Percentiles rank a stretch among this genome's conserved stretches.
Conservation (phyloP, 2,888 invertebrate species). For the Brenthis ino region DNA sequence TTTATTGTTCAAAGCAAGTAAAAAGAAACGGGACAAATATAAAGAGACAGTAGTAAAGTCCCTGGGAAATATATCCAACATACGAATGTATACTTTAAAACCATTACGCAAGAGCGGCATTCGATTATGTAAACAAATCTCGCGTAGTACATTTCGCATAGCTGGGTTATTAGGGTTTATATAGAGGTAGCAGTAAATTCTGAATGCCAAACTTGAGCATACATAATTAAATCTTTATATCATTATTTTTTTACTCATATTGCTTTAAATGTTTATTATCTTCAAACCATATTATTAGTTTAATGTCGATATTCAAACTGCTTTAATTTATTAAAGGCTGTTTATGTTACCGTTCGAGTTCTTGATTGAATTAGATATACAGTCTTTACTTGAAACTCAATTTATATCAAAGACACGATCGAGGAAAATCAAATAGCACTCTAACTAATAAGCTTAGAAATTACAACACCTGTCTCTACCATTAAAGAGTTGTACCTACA, state of each 20-base stretch:
- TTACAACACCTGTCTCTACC: too few relatives aligned
- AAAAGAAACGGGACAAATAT: conserved; percentile 64
- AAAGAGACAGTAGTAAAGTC: conserved; percentile 47
- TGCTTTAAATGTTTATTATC: conserved; percentile 9
- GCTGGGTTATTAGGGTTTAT: conserved; percentile 64
- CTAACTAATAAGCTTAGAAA: neutral
- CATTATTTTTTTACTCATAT: conserved; percentile 35
- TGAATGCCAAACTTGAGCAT: conserved; percentile 60
- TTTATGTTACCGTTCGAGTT: conserved; percentile 11
- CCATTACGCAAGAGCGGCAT: conserved; percentile 41
- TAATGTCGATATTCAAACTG: conserved; percentile 3
- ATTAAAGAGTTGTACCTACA: too few relatives aligned
- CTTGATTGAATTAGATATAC: conserved; percentile 11
- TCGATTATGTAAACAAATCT: conserved; percentile 31
- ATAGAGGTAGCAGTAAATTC: conserved; percentile 65
- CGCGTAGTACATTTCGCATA: conserved; percentile 45
- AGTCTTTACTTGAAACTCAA: conserved; percentile 8
- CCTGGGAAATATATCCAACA: conserved; percentile 37
- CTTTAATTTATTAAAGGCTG: conserved; percentile 19
- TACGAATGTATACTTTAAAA: conserved; percentile 41
- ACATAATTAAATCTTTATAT: conserved; percentile 55
- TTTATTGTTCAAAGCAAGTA: conserved; percentile 75
- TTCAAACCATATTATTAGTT: conserved; percentile 9
- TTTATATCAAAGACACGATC: neutral
- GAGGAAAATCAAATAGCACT: conserved; percentile 1